Evolutionary conservation across 2,113 vertebrate species (phyloP).

Genomic region (Salminus brasiliensis): DNA sequence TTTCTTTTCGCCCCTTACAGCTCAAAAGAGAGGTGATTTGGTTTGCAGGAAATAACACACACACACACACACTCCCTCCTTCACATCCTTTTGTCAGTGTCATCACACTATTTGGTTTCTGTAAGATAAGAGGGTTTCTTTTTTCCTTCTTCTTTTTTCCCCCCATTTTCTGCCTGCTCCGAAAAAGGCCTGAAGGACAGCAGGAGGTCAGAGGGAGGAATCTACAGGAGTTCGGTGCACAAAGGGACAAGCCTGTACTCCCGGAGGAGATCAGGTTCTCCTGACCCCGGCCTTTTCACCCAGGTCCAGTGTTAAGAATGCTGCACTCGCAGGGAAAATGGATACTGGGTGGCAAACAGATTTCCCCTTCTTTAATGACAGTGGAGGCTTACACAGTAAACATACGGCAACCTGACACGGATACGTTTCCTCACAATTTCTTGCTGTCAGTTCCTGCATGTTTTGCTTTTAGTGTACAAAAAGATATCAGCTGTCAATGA

Average conservation of each 20-base stretch:
- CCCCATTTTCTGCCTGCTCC: slow-evolving; percentile 60
- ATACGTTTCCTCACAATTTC: slow-evolving; percentile 35
- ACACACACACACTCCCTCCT: slow-evolving; percentile 19
- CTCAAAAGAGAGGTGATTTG: slow-evolving; percentile 37
- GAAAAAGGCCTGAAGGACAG: slow-evolving; percentile 67
- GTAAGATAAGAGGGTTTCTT: slow-evolving; percentile 61
- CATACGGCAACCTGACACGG: slow-evolving; percentile 34
- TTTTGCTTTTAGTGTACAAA: neutral
- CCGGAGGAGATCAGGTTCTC: slow-evolving; percentile 75
- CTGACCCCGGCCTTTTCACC: slow-evolving; percentile 70
- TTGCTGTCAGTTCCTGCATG: slow-evolving; percentile 3
- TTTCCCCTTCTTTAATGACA: slow-evolving; percentile 39
- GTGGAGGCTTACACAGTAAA: slow-evolving; percentile 43
- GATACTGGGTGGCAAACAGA: slow-evolving; percentile 69
- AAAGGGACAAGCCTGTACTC: slow-evolving; percentile 61
- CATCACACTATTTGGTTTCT: slow-evolving; percentile 73
- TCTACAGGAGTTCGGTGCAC: slow-evolving; percentile 67
- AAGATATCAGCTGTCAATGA: neutral
- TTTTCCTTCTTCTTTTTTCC: slow-evolving; percentile 17
- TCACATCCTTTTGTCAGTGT: slow-evolving; percentile 64
- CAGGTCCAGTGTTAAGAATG: slow-evolving; percentile 58
- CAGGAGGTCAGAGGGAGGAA: slow-evolving; percentile 60
- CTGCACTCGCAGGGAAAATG: slow-evolving; percentile 73
- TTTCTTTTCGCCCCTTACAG: neutral
- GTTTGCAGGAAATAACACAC: slow-evolving; percentile 3